Percentiles rank a stretch among this genome's conserved stretches.
Conservation (phyloP, 53 echinoderm and acorn worm species). For the Actinopyga echinites region DNA sequence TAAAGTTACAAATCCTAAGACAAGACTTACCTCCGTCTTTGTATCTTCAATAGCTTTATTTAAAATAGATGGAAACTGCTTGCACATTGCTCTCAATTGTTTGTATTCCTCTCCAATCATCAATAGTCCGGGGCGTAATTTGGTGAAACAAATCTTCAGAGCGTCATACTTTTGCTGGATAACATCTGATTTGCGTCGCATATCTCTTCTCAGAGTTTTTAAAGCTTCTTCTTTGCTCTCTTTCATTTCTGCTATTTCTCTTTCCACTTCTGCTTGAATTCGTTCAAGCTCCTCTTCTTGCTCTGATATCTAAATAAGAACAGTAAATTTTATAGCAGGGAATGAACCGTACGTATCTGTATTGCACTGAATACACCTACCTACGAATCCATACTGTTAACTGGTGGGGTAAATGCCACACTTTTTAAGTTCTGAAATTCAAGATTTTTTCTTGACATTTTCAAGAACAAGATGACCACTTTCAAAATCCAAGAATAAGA, state of each 20-base stretch:
- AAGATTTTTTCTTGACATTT: no score
- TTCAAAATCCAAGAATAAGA: no score
- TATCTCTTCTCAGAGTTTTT: constrained; percentile 31
- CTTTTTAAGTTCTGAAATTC: no score
- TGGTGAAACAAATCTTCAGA: constrained; percentile 68
- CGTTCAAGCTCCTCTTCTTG: constrained; percentile 64
- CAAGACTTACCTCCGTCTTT: constrained; percentile 84
- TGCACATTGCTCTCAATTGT: constrained; percentile 81
- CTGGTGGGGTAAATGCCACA: no score
- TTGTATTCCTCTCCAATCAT: constrained; percentile 91
- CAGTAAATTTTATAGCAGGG: neutral
- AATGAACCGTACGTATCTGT: neutral
- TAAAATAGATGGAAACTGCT: constrained; percentile 86
- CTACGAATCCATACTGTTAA: no score
- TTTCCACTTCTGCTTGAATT: constrained; percentile 59
- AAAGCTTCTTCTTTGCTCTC: constrained; percentile 63
- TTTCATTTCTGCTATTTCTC: constrained; percentile 57
- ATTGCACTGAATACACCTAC: no score
- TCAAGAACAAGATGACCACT: no score
- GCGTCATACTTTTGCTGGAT: constrained; percentile 54
- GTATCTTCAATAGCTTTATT: constrained; percentile 84
- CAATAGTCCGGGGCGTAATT: constrained; percentile 84
- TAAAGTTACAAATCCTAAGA: neutral
- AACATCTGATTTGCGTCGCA: constrained; percentile 42
- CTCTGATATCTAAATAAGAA: constrained; percentile 47